A percentile compares a stretch with the other conserved stretches of the same genome.
Evolutionary conservation across 2,888 invertebrate species (phyloP).

Genomic region (Pycnomerus fuliginosus): DNA sequence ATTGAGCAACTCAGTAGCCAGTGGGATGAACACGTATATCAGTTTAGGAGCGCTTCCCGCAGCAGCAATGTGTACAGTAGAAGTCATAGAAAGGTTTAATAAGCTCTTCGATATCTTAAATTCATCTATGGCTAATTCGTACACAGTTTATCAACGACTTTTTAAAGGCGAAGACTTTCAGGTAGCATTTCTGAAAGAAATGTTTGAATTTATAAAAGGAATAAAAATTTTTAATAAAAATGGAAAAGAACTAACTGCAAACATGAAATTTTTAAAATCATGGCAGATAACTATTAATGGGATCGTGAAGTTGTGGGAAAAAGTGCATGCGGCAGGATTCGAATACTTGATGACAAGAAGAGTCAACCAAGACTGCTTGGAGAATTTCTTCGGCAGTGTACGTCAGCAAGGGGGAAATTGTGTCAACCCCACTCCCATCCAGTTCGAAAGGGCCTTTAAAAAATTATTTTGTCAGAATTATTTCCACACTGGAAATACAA

Average conservation of each 20-base stretch:
- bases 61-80: conserved; percentile 21
- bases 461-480: conserved; percentile 25
- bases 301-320: conserved; percentile 26
- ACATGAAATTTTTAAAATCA: conserved; percentile 1
- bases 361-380: conserved; percentile 30
- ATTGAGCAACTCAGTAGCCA: conserved; percentile 28
- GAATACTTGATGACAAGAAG: conserved; percentile 27
- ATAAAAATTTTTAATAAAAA: conserved; percentile 21
- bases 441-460: conserved; percentile 26
- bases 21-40: conserved; percentile 26
- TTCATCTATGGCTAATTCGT: conserved; percentile 17
- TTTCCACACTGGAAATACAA: conserved; percentile 53
- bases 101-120: conserved; percentile 17
- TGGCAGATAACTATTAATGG: conserved; percentile 22
- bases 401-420: conserved; percentile 27
- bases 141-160: conserved; percentile 11
- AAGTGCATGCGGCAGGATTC: conserved; percentile 18
- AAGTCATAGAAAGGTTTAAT: conserved; percentile 23
- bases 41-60: conserved; percentile 21
- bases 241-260: neutral
- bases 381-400: conserved; percentile 31
- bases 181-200: conserved; percentile 22
- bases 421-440: conserved; percentile 31
- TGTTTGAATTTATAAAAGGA: conserved; percentile 19
- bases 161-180: conserved; percentile 7